phyloP scores from a whole-genome alignment of 2,888 invertebrate species.

The Dryadula phaetusa region DNA sequence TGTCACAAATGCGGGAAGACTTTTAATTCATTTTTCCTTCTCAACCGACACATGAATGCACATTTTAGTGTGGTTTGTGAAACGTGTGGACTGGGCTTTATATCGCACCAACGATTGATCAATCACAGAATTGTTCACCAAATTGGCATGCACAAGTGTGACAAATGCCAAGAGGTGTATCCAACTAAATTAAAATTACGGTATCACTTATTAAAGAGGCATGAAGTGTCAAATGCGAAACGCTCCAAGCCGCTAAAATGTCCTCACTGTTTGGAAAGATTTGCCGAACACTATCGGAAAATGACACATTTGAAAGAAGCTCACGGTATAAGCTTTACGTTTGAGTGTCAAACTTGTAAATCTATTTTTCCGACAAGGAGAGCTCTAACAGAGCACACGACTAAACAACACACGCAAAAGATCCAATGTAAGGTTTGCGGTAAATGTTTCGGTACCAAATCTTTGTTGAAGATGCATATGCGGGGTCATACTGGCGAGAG shows the following conservation, averaged over 20 bases:
- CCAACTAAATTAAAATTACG: slow-evolving; percentile 71
- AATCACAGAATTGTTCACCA: slow-evolving; percentile 75
- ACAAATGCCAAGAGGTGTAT: slow-evolving; percentile 70
- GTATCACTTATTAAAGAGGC: slow-evolving; percentile 72
- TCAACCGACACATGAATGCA: slow-evolving; percentile 77
- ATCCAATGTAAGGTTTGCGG: slow-evolving; percentile 74
- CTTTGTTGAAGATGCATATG: slow-evolving; percentile 71
- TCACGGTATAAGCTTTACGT: slow-evolving; percentile 72
- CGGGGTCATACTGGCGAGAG: slow-evolving; percentile 74
- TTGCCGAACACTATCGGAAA: slow-evolving; percentile 74
- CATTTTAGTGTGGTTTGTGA: slow-evolving; percentile 78
- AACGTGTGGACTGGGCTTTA: slow-evolving; percentile 75
- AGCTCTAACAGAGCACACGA: slow-evolving; percentile 74
- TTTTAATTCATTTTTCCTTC: slow-evolving; percentile 73
- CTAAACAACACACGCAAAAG: slow-evolving; percentile 71
- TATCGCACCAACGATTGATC: slow-evolving; percentile 72
- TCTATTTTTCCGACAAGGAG: slow-evolving; percentile 66
- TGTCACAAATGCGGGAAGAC: slow-evolving; percentile 72
- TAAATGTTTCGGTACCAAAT: slow-evolving; percentile 73
- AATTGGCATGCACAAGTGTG: slow-evolving; percentile 71
- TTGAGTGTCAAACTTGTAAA: slow-evolving; percentile 71
- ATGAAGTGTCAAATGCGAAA: slow-evolving; percentile 68
- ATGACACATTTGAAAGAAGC: slow-evolving; percentile 75
- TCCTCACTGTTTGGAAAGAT: slow-evolving; percentile 74
- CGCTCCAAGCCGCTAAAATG: slow-evolving; percentile 74